Evolutionary conservation across 2,113 vertebrate species (phyloP).

Genomic region (Pardalotus punctatus): DNA sequence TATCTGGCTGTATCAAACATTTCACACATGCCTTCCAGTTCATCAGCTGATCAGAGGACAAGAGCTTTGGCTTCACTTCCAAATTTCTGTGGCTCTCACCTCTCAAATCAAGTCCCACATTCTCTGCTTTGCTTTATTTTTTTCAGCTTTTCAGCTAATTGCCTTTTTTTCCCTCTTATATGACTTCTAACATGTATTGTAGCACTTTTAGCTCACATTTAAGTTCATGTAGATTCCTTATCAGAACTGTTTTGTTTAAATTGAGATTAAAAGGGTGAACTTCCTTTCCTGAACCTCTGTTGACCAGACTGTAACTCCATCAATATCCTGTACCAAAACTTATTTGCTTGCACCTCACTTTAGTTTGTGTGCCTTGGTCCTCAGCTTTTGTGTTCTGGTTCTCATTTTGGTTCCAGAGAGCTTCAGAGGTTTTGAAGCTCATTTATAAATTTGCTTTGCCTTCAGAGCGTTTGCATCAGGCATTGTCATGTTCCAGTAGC

Average conservation of each 20-base stretch:
- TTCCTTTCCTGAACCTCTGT: neutral
- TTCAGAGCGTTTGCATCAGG: neutral
- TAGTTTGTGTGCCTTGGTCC: neutral
- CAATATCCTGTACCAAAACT: neutral
- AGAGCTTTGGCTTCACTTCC: neutral
- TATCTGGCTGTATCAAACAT: neutral
- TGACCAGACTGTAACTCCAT: neutral
- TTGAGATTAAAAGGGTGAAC: neutral
- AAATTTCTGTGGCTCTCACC: neutral
- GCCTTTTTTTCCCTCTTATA: neutral
- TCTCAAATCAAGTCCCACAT: neutral
- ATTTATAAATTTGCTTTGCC: neutral
- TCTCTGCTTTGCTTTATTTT: neutral
- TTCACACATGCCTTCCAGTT: neutral
- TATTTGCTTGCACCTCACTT: neutral
- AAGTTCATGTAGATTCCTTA: accelerated
- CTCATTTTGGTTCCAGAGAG: neutral
- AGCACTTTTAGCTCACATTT: neutral
- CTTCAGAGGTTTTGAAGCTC: neutral
- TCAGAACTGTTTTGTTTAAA: neutral
- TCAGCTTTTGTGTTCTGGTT: neutral
- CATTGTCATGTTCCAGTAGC: neutral
- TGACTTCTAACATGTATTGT: neutral
- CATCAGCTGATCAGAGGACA: neutral
- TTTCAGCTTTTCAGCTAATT: neutral